These are phyloP conservation scores for Malurus splendens DNA, from an alignment of 2,797 vertebrate species.

Conservation along the genomic window DNA sequence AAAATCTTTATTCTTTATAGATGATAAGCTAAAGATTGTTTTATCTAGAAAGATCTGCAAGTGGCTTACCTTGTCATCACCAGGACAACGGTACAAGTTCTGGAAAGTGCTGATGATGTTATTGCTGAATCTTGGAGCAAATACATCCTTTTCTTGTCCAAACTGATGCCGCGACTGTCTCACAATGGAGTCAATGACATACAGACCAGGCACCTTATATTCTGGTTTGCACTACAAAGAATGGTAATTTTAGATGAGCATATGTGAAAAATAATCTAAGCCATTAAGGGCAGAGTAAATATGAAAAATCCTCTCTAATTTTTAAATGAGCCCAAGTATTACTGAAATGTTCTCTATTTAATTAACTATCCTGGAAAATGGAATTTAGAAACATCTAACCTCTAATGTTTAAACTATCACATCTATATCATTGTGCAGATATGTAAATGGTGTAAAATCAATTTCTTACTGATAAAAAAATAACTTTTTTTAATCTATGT, in stretches of 20 bases:
- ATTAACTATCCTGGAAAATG: neutral
- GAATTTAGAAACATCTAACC: neutral
- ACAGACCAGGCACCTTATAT: slow-evolving; percentile 97
- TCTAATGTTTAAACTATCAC: neutral
- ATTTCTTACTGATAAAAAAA: neutral
- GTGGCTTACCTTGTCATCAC: slow-evolving; percentile 94
- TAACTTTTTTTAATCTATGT: neutral
- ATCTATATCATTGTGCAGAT: neutral
- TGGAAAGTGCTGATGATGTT: slow-evolving; percentile 97
- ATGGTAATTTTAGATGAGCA: neutral
- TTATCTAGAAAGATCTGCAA: neutral
- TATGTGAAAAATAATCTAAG: neutral
- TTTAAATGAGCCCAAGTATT: neutral
- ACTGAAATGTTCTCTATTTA: neutral
- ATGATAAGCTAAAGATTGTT: neutral
- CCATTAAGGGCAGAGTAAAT: neutral
- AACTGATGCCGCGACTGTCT: slow-evolving; percentile 98
- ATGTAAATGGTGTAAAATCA: neutral
- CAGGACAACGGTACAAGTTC: slow-evolving; percentile 95
- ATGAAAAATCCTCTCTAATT: neutral
- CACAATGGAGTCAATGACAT: slow-evolving; percentile 97
- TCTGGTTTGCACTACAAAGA: slow-evolving; percentile 91
- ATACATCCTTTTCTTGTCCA: slow-evolving; percentile 96
- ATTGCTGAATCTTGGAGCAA: slow-evolving; percentile 98
- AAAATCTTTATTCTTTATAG: neutral